Percentiles rank a stretch among this genome's conserved stretches.
Evolutionary conservation across 2,797 vertebrate genomes (phyloP).

Genomic region (Periophthalmus magnuspinnatus): DNA sequence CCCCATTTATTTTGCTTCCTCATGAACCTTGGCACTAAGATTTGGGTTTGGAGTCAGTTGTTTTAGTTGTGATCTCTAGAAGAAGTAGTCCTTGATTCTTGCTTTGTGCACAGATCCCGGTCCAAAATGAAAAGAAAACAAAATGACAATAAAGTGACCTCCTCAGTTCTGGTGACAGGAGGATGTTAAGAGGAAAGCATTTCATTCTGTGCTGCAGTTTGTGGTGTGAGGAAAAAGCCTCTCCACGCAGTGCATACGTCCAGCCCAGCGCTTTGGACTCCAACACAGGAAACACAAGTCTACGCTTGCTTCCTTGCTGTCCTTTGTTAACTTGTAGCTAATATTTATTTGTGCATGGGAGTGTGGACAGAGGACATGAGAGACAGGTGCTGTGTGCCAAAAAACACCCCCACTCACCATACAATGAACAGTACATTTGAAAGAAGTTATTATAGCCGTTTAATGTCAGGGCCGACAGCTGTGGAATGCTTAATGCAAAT

Average conservation of each 20-base stretch:
- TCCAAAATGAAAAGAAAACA: constrained; percentile 51
- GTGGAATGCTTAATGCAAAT: constrained; percentile 13
- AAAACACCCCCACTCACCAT: constrained; percentile 7
- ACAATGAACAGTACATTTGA: constrained; percentile 6
- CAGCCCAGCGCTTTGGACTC: constrained; percentile 44
- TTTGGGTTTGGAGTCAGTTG: constrained; percentile 78
- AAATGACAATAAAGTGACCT: constrained; percentile 30
- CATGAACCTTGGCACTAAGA: constrained; percentile 93
- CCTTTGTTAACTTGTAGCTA: constrained; percentile 72
- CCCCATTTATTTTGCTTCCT: constrained; percentile 77
- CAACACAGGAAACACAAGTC: constrained; percentile 57
- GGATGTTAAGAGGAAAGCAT: constrained; percentile 31
- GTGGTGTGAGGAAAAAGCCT: constrained; percentile 45
- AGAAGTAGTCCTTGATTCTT: constrained; percentile 59
- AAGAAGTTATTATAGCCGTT: constrained; percentile 6
- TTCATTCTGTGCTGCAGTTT: constrained; percentile 72
- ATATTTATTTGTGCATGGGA: constrained; percentile 79
- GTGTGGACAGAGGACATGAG: constrained; percentile 65
- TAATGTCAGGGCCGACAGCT: constrained; percentile 12
- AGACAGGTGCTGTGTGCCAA: constrained; percentile 15
- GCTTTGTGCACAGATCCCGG: constrained; percentile 81
- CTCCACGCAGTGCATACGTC: constrained; percentile 59
- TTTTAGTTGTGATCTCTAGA: constrained; percentile 63
- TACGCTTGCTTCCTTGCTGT: constrained; percentile 77
- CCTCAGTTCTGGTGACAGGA: constrained; percentile 38